Evolutionary conservation across 1,140 invertebrate genomes (phyloP).

Genomic region (Bombus superbus): DNA sequence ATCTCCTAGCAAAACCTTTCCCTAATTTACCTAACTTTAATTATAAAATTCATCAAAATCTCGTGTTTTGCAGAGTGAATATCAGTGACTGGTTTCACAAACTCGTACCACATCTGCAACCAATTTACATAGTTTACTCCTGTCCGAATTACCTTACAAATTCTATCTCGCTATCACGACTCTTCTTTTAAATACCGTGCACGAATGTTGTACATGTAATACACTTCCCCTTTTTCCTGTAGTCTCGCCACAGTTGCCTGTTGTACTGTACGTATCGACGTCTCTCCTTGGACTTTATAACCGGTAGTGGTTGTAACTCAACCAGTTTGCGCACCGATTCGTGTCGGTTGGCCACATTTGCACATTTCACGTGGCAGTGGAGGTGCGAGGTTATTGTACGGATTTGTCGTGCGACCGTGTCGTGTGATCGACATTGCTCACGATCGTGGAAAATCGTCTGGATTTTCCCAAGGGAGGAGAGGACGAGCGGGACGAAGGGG

Average conservation of each 20-base stretch:
- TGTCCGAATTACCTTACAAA: not conserved
- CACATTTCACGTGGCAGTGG: constrained; percentile 65
- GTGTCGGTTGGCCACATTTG: constrained; percentile 63
- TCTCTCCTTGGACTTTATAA: constrained; percentile 62
- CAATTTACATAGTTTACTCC: no score
- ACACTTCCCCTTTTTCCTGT: no score
- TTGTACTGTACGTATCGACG: constrained; percentile 42
- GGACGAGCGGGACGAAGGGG: not conserved
- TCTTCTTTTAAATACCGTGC: not conserved
- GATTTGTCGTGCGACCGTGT: constrained; percentile 66
- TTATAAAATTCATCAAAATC: no score
- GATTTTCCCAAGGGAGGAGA: constrained; percentile 34
- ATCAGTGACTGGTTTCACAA: no score
- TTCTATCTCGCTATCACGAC: not conserved
- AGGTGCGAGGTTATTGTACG: constrained; percentile 67
- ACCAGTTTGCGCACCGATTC: constrained; percentile 70
- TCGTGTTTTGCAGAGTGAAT: no score
- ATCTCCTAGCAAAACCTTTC: no score
- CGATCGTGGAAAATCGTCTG: constrained; percentile 59
- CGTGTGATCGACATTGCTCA: constrained; percentile 56
- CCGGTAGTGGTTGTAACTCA: constrained; percentile 66
- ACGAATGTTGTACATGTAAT: no score
- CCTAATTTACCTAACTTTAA: not conserved
- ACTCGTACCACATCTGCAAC: no score
- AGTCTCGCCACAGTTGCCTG: constrained; percentile 20